Percentiles rank a stretch among this genome's conserved stretches.
These are phyloP conservation scores for Lepilemur ruficaudatus DNA, from an alignment of 2,797 vertebrate species.

Conservation along the genomic window DNA sequence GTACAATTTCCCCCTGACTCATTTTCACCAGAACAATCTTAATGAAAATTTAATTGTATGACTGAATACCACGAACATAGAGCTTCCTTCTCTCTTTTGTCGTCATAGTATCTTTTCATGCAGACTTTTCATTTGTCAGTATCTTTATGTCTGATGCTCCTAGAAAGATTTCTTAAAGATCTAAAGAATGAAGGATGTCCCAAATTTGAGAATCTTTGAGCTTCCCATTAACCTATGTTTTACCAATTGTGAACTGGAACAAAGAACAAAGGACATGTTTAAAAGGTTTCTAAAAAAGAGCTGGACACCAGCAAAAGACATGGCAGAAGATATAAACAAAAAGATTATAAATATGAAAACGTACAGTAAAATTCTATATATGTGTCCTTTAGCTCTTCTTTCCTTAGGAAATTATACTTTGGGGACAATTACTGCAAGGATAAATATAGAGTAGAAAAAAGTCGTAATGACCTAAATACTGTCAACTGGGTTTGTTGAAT, in stretches of 20 bases:
- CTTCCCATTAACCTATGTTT: background rate
- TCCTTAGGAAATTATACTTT: background rate
- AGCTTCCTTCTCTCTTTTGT: background rate
- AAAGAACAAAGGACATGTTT: slow-evolving; percentile 18
- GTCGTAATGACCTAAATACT: background rate
- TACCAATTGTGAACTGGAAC: background rate
- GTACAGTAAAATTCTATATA: background rate
- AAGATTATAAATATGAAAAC: background rate
- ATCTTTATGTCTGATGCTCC: background rate
- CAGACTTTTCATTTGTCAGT: background rate
- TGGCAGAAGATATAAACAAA: background rate
- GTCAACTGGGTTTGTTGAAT: background rate
- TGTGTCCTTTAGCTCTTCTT: background rate
- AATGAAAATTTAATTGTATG: background rate
- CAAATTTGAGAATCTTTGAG: background rate
- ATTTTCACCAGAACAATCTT: background rate
- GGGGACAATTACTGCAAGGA: background rate
- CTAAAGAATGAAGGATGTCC: background rate
- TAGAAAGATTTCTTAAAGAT: background rate
- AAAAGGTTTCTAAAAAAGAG: background rate
- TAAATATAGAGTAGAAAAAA: background rate
- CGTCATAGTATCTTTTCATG: background rate
- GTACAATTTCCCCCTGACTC: background rate
- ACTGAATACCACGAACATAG: background rate
- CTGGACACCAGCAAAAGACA: background rate